Conservation (phyloP, 2,797 vertebrate species). For the Emydoidea blandingii region DNA sequence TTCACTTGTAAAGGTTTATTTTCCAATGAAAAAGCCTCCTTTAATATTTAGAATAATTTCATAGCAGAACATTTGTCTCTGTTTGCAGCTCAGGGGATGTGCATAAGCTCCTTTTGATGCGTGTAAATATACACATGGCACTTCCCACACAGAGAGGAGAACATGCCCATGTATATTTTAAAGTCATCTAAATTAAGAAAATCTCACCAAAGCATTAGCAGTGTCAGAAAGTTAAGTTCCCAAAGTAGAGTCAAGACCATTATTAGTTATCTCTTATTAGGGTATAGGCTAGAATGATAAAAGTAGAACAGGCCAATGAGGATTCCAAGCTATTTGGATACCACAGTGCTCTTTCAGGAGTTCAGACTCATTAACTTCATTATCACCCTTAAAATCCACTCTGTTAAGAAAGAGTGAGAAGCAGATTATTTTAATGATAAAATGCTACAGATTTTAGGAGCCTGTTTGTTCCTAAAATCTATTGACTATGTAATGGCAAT, state of each 20-base stretch:
- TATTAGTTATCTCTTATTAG: background rate
- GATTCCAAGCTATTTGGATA: background rate
- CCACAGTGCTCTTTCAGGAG: rapidly evolving
- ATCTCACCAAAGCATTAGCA: background rate
- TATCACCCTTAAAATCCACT: background rate
- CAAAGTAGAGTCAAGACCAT: background rate
- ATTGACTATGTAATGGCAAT: background rate
- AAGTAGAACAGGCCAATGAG: background rate
- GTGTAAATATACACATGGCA: background rate
- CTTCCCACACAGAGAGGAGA: background rate
- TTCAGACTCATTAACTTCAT: background rate
- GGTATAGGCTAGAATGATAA: background rate
- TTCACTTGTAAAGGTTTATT: background rate
- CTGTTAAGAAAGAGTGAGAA: rapidly evolving
- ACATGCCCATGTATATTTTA: background rate
- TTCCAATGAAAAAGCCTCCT: background rate
- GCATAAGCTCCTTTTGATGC: background rate
- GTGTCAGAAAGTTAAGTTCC: background rate
- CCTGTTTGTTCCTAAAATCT: background rate
- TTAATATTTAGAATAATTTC: background rate
- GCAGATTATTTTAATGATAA: background rate
- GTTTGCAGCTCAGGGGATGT: background rate
- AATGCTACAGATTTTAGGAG: background rate
- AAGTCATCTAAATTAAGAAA: background rate
- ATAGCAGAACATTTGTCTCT: background rate